Evolutionary conservation across 2,113 vertebrate genomes (phyloP), one percentile per base, ranked within the genome.

Genomic region (Oophaga pumilio): DNA sequence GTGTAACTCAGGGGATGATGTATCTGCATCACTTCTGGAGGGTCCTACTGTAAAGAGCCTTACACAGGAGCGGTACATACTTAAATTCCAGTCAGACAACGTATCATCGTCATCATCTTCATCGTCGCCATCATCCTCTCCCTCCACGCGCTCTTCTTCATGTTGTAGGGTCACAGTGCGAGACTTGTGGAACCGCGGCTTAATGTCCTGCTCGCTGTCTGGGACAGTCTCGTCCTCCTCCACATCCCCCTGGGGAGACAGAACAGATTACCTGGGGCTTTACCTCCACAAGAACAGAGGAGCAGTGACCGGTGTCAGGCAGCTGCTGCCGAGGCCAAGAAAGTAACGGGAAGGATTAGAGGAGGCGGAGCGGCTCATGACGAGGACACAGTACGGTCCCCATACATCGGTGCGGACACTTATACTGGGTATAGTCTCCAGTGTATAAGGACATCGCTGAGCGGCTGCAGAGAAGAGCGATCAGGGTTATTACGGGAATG

Each of bases 191-290:
- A 99, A 99, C 1, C 98, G 96, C 0, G 98, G 98, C 76, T 98
- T 98, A 91, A 98, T 98, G 94, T 99, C 98, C 91, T 99, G 98
- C 84, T 99, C 97, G 0, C 97, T 98, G 94, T 98, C 98, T 0
- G 98, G 98, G 6, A 98, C 91, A 0, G 95, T 95, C 90, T 98
- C 97, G 0, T 99, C 97, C 90, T 99, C 97, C 78, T 99, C 98
- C 88, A 98, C 97, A 0, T 99, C 97, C 0, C 97, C 97, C 97
- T 99, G 91, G 0, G 18, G 24, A 49, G 28, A 6, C 64, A 12
- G 33, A 8, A 24, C 13, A n/a, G 15, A 17, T 62, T 62, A 20
- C n/a, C n/a, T n/a, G n/a, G n/a, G n/a, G n/a, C n/a, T n/a, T 62
- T 20, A 62, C 60, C 14, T 13, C 1, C 18, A 56, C 9, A 13